A percentile compares a stretch with the other conserved stretches of the same genome.
These are phyloP conservation scores for Drosophila carrolli DNA, from an alignment of 1,140 invertebrate genomes.

Conservation along the genomic window DNA sequence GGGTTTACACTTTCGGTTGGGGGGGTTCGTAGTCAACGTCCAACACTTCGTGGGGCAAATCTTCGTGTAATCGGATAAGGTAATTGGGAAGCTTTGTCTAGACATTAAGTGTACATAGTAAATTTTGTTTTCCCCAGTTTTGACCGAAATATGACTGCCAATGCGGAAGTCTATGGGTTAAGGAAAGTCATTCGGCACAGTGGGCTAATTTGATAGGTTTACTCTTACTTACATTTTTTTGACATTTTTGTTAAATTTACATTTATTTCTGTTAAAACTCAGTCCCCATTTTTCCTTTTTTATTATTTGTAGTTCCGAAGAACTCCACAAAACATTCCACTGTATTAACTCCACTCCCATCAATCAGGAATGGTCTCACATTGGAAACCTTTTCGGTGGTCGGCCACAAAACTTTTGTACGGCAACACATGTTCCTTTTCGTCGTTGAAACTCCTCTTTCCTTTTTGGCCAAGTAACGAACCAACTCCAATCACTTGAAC, in stretches of 20 bases:
- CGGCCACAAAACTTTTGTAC: constrained; percentile 55
- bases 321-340: neutral
- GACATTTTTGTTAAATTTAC: neutral
- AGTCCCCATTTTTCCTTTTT: no score
- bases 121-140: constrained; percentile 66
- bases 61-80: constrained; percentile 84
- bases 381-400: constrained; percentile 43
- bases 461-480: constrained; percentile 6
- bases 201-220: constrained; percentile 1
- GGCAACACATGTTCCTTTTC: constrained; percentile 65
- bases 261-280: neutral
- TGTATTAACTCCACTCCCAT: constrained; percentile 20
- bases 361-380: constrained; percentile 22
- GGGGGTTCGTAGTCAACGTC: constrained; percentile 28
- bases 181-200: constrained; percentile 38
- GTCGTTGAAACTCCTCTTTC: constrained; percentile 8
- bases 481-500: constrained; percentile 45
- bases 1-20: constrained; percentile 7
- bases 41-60: constrained; percentile 75
- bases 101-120: constrained; percentile 84
- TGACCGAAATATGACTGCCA: constrained; percentile 56
- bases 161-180: constrained; percentile 17
- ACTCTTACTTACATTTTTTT: no score
- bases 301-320: no score
- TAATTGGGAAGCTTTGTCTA: constrained; percentile 85